A percentile compares a stretch with the other conserved stretches of the same genome.
These are phyloP conservation scores for Schizothorax lantsangensis DNA, from an alignment of 2,797 vertebrate species.

Conservation along the genomic window DNA sequence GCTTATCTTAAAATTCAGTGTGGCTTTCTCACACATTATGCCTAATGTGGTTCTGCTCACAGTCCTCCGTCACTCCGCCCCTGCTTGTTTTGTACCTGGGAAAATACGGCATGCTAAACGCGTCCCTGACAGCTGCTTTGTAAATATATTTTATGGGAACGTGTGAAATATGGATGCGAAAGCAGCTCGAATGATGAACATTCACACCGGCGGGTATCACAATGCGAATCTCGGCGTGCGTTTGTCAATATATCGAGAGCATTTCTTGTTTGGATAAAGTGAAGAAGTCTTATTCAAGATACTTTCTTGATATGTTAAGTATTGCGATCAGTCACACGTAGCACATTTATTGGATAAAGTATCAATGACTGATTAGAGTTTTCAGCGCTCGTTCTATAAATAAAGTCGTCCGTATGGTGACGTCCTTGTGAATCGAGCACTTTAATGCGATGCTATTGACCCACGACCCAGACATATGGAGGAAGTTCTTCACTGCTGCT, in stretches of 20 bases:
- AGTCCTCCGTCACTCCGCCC: neutral
- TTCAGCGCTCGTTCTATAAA: neutral
- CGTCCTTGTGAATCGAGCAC: neutral
- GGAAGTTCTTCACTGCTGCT: neutral
- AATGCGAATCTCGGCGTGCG: neutral
- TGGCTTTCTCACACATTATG: slow-evolving; percentile 55
- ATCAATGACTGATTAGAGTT: neutral
- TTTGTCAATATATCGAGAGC: slow-evolving; percentile 30
- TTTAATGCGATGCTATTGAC: slow-evolving; percentile 15
- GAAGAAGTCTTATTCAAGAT: neutral
- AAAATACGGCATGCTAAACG: slow-evolving; percentile 34
- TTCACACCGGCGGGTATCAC: neutral
- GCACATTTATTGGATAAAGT: neutral
- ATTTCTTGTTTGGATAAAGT: neutral
- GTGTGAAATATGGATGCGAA: slow-evolving; percentile 19
- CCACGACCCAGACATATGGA: neutral
- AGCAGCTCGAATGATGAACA: slow-evolving; percentile 6
- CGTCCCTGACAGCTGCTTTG: slow-evolving; percentile 45
- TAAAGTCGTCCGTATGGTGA: neutral
- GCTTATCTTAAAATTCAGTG: slow-evolving; percentile 58
- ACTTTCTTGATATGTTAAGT: neutral
- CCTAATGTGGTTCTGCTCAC: slow-evolving; percentile 54
- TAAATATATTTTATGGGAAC: slow-evolving; percentile 29
- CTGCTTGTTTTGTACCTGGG: slow-evolving; percentile 49
- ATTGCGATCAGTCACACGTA: neutral